Conservation (phyloP, 2,797 vertebrate genomes). For the Hypotaenidia philippensis region DNA sequence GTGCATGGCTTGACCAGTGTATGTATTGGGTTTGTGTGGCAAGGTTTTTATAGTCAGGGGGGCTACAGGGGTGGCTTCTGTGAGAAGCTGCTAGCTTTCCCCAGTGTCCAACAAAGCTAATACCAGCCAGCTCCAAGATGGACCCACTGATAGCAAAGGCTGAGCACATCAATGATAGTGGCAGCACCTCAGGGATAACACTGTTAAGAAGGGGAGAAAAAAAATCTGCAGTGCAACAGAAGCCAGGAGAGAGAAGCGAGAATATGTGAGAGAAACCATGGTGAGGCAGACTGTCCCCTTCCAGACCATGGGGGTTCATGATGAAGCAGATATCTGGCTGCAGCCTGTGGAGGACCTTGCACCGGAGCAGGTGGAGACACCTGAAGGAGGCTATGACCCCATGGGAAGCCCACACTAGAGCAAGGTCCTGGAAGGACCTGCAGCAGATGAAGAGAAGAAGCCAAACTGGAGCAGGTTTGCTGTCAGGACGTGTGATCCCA, state of each 20-base stretch:
- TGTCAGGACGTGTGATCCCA: not conserved
- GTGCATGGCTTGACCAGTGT: not conserved
- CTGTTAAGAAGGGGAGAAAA: not conserved
- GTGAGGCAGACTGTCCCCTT: not conserved
- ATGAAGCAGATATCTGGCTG: not conserved
- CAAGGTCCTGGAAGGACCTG: not conserved
- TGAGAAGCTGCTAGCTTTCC: not conserved
- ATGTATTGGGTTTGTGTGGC: not conserved
- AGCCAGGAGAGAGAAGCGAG: not conserved
- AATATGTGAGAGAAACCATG: not conserved
- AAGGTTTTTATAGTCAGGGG: not conserved
- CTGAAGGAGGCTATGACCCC: too few species aligned
- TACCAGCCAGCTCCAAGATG: fast-evolving
- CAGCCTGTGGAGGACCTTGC: fast-evolving
- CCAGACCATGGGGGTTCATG: fast-evolving
- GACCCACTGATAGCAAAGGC: fast-evolving
- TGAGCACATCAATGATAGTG: fast-evolving
- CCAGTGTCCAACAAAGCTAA: fast-evolving
- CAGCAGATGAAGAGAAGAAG: not conserved
- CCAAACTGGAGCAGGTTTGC: not conserved
- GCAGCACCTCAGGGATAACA: fast-evolving
- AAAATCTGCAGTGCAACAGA: not conserved
- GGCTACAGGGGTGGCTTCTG: not conserved
- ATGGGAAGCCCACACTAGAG: not conserved
- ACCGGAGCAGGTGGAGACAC: not conserved